Evolutionary conservation across 2,113 vertebrate species (phyloP), one percentile per base, ranked within the genome.

Genomic region (Garra rufa): DNA sequence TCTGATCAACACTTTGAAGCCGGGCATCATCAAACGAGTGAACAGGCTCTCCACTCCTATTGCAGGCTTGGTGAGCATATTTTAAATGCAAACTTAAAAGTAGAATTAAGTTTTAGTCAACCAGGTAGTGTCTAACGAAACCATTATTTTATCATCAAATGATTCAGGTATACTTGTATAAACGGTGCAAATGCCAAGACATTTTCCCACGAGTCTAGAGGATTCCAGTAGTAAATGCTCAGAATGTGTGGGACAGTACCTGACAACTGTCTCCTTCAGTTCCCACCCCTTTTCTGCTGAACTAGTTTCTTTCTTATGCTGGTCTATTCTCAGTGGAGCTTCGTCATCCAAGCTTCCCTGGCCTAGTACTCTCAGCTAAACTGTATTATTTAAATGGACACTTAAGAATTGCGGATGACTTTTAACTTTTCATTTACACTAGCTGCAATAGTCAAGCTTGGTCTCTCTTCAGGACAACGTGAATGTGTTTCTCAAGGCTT

Each of bases 401-500:
- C 9, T 55, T 75, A 19, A 10, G 19, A 17, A 30, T 59, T 59
- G 21, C 15, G 21, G 13, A 59, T 17, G 26, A 46, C 43, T 9
- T 59, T 50, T 15, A 41, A 67, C 21, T 21, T 61, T 67, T 61
- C 15, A 50, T 83, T n/a, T 34, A 7, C 10, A 92, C 91, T 78
- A 41, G 3, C 76, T 43, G 6, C 89, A 95, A 92, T 92, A 90
- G 79, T 78, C 89, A 88, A 83, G 90, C 94, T 90, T 76, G 87
- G 84, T 85, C 92, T 85, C 24, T 93, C 86, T 93, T 6, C 94
- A 99, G 98, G 98, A 99, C 95, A 99, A 99, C 87, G 94, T 99
- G 85, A 99, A 92, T 78, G 96, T 99, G 86, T 99, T 99, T 91
- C 93, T 99, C 90, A 98, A 96, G 94, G 98, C 97, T 78, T 99